A percentile compares a stretch with the other conserved stretches of the same genome.
Conservation (phyloP, 1,140 invertebrate genomes). For the Luehdorfia chinensis region DNA sequence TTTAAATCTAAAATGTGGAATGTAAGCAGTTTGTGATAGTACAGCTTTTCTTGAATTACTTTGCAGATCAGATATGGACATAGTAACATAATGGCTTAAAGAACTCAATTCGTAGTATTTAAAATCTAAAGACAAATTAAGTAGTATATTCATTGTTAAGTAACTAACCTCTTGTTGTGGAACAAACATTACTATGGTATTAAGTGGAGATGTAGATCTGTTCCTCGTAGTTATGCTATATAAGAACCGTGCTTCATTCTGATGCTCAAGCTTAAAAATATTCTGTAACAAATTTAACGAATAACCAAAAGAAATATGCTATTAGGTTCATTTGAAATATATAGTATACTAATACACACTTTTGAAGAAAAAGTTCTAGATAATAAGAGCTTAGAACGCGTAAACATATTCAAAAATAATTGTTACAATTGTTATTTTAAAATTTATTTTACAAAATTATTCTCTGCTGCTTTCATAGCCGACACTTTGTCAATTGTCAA, state of each 20-base stretch:
- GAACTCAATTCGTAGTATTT: no score
- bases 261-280: slow-evolving; percentile 53
- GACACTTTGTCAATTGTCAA: no score
- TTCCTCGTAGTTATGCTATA: slow-evolving; percentile 73
- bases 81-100: no score
- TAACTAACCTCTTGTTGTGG: slow-evolving; percentile 95
- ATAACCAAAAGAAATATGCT: slow-evolving; percentile 11
- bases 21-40: no score
- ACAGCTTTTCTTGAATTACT: neutral
- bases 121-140: neutral
- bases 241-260: slow-evolving; percentile 56
- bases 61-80: neutral
- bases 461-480: no score
- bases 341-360: slow-evolving; percentile 34
- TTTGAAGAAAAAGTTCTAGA: slow-evolving; percentile 50
- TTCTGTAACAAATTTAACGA: slow-evolving; percentile 47
- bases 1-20: no score
- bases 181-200: slow-evolving; percentile 98
- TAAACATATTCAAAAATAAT: slow-evolving; percentile 46
- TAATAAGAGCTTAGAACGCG: slow-evolving; percentile 52
- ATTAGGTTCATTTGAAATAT: neutral
- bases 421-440: no score
- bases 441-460: no score
- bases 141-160: neutral
- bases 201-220: slow-evolving; percentile 87